A percentile compares a stretch with the other conserved stretches of the same genome.
Conservation (phyloP, 2,113 vertebrate genomes). For the Oriolus oriolus region DNA sequence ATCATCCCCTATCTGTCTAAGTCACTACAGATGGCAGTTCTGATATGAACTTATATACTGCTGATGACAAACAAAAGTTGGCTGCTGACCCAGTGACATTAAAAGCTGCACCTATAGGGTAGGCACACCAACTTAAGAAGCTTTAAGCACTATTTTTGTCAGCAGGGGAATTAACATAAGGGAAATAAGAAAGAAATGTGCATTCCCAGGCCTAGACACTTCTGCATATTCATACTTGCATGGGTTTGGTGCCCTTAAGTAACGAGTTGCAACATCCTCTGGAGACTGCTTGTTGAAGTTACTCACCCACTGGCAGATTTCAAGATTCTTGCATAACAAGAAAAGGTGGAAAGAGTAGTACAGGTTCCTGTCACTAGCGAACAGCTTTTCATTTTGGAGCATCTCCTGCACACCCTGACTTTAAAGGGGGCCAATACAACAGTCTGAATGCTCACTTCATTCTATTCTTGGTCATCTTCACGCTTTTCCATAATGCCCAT, state of each 20-base stretch:
- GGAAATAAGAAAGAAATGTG: neutral
- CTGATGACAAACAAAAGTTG: neutral
- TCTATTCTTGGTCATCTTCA: neutral
- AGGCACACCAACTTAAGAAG: neutral
- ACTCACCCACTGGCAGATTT: neutral
- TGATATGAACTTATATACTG: neutral
- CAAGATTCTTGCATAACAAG: neutral
- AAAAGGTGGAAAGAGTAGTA: neutral
- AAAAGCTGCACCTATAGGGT: neutral
- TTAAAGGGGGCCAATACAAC: neutral
- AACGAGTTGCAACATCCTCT: constrained; percentile 5
- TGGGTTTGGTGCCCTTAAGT: neutral
- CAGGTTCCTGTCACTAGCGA: neutral
- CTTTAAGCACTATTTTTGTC: constrained; percentile 2
- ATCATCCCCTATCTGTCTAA: neutral
- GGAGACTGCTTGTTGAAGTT: neutral
- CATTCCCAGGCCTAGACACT: neutral
- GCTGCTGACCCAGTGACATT: neutral
- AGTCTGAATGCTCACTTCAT: neutral
- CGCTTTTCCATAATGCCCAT: neutral
- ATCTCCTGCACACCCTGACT: neutral
- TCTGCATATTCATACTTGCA: neutral
- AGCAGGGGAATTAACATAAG: neutral
- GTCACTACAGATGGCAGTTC: neutral
- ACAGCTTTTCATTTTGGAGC: neutral